phyloP scores from a whole-genome alignment of 1,140 invertebrate genomes.

The Ptiloglossa arizonensis region DNA sequence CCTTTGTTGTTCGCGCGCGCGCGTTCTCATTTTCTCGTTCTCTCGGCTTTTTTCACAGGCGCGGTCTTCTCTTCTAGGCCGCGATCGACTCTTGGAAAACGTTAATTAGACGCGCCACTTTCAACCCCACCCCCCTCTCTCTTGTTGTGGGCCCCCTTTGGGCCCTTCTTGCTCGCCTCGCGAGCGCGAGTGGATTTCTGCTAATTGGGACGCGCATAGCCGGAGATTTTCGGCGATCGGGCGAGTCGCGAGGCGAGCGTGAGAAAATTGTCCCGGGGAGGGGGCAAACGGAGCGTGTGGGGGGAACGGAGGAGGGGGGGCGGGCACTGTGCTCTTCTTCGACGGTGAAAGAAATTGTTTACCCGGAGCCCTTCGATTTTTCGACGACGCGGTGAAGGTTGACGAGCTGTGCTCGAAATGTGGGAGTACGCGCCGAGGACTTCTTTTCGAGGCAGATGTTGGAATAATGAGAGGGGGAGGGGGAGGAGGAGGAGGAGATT shows the following conservation, averaged over 20 bases:
- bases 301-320: too few species aligned
- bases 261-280: slow-evolving; percentile 48
- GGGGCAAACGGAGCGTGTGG: too few species aligned
- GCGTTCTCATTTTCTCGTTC: background rate
- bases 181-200: slow-evolving; percentile 40
- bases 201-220: slow-evolving; percentile 50
- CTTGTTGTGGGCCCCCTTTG: too few species aligned
- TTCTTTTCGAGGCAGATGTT: background rate
- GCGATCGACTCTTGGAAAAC: slow-evolving; percentile 74
- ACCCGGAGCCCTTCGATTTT: slow-evolving; percentile 16
- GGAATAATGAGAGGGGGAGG: slow-evolving; percentile 28
- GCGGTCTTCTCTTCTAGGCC: background rate
- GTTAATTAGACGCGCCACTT: slow-evolving; percentile 77
- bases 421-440: background rate
- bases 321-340: too few species aligned
- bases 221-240: slow-evolving; percentile 36
- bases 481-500: too few species aligned
- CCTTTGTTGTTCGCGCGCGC: background rate
- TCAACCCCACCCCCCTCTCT: background rate
- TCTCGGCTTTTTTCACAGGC: background rate
- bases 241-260: slow-evolving; percentile 34
- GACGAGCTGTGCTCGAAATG: too few species aligned
- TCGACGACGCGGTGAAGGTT: background rate
- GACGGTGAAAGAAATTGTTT: slow-evolving; percentile 15
- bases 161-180: slow-evolving; percentile 27